Evolutionary conservation across 1,140 invertebrate genomes (phyloP).

Genomic region (Dendrolimus punctatus): DNA sequence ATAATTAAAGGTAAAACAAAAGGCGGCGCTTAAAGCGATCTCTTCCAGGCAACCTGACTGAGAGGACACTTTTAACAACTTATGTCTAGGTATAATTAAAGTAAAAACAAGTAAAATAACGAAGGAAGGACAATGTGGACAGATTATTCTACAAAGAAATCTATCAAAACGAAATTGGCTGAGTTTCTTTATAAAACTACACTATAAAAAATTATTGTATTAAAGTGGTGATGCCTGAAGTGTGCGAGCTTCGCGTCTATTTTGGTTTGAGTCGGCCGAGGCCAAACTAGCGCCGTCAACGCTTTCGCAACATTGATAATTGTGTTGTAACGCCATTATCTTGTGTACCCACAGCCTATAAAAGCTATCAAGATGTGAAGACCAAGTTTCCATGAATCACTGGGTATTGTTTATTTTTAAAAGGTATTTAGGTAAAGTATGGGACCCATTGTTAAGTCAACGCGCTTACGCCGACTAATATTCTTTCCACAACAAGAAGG

Average conservation of each 20-base stretch:
- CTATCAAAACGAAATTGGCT: neutral
- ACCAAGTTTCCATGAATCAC: slow-evolving; percentile 13
- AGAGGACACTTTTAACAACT: too few relatives aligned
- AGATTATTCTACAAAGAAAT: too few relatives aligned
- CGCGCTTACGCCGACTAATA: too few relatives aligned
- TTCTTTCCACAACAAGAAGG: neutral
- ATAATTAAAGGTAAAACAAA: too few relatives aligned
- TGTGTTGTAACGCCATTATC: slow-evolving; percentile 26
- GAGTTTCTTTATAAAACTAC: neutral
- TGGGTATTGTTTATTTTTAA: slow-evolving; percentile 18
- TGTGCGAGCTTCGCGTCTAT: too few relatives aligned
- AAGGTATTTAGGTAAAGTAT: slow-evolving; percentile 11
- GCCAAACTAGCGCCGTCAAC: slow-evolving; percentile 8
- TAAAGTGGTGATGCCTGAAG: neutral
- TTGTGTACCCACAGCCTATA: slow-evolving; percentile 22
- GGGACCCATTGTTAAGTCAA: slow-evolving; percentile 4
- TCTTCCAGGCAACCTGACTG: too few relatives aligned
- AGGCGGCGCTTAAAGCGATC: too few relatives aligned
- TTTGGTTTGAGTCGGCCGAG: neutral
- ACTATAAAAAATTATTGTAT: neutral
- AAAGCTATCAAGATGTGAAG: slow-evolving; percentile 20
- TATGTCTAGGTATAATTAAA: too few relatives aligned
- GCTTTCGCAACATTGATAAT: slow-evolving; percentile 28
- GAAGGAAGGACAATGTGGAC: too few relatives aligned
- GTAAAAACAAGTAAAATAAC: too few relatives aligned